Base-by-base conservation (phyloP, 2,888 invertebrate species). In the Theodoxus fluviatilis region DNA sequence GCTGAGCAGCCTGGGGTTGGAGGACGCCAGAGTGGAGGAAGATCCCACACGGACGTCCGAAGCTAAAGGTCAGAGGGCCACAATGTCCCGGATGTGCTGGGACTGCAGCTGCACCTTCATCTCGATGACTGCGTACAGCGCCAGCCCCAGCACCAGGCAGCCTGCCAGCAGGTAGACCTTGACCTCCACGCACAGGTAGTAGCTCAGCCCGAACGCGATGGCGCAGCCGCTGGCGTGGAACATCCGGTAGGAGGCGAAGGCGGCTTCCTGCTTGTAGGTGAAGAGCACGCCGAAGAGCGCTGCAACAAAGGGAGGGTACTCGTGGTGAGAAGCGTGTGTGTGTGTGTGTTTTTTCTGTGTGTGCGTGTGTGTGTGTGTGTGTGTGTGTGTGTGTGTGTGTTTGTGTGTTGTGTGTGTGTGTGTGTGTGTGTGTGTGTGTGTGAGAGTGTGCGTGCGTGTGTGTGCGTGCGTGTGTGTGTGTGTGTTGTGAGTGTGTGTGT, bases 171-270 rank as follows among this genome's bases (percentile, higher is more conserved):
- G 89, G 81, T 91, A 91, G 4, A 95, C 87, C 81, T 95, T 94
- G 0, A 91, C 90, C 68, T 91, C 89, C 0, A 94, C 93, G 82
- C 94, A 94, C 31, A 95, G 88, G 83, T 92, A 92, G 9, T 94
- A 93, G 64, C 93, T 94, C 71, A 93, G 91, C 0, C 92, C 91
- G 80, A 95, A 96, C 0, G 94, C 93, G 70, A 95, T 90, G 2
- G 95, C 94, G 70, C 95, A 95, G 72, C 96, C 96, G 0, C 94
- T 91, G 0, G 95, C 92, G 86, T 95, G 95, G 94, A 95, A 96
- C 74, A 96, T 88, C 40, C 95, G 91, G 87, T 95, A 96, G 86
- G 94, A 94, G 72, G 95, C 94, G 87, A 94, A 96, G 0, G 95
- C 94, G 0, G 95, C 94, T 83, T 95, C 95, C 84, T 95, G 93